A percentile compares a stretch with the other conserved stretches of the same genome.
Evolutionary conservation across 2,888 invertebrate species (phyloP).

Genomic region (Aporophyla nigra): DNA sequence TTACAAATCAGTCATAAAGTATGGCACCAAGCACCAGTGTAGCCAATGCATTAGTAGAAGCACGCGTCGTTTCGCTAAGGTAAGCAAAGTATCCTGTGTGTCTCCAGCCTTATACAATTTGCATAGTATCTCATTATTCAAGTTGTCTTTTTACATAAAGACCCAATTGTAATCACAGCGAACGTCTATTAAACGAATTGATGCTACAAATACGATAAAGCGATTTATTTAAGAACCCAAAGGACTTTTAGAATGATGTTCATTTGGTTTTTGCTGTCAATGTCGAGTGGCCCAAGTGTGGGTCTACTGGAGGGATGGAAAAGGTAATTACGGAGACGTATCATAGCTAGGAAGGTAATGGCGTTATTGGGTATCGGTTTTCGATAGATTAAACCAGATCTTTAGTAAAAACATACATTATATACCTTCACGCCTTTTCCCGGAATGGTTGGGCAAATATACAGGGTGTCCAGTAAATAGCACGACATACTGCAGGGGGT

Average conservation of each 20-base stretch:
- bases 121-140: slow-evolving; percentile 44
- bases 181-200: slow-evolving; percentile 65
- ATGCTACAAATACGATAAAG: slow-evolving; percentile 73
- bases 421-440: too few species aligned
- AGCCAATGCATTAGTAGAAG: background rate
- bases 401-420: too few species aligned
- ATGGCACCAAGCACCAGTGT: background rate
- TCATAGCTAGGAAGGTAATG: background rate
- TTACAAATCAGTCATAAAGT: background rate
- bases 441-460: too few species aligned
- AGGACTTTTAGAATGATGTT: slow-evolving; percentile 71
- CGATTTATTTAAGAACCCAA: slow-evolving; percentile 71
- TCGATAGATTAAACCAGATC: too few species aligned
- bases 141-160: slow-evolving; percentile 49
- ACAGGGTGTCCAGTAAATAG: too few species aligned
- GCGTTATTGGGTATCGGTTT: background rate
- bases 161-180: slow-evolving; percentile 61
- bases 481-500: too few species aligned
- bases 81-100: background rate
- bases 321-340: slow-evolving; percentile 1
- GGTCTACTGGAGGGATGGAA: background rate
- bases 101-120: slow-evolving; percentile 32
- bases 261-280: slow-evolving; percentile 70
- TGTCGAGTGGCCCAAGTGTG: slow-evolving; percentile 57
- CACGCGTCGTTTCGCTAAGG: too few species aligned